These are phyloP conservation scores for Eilema sororculum DNA, from an alignment of 2,888 invertebrate species.

Conservation along the genomic window DNA sequence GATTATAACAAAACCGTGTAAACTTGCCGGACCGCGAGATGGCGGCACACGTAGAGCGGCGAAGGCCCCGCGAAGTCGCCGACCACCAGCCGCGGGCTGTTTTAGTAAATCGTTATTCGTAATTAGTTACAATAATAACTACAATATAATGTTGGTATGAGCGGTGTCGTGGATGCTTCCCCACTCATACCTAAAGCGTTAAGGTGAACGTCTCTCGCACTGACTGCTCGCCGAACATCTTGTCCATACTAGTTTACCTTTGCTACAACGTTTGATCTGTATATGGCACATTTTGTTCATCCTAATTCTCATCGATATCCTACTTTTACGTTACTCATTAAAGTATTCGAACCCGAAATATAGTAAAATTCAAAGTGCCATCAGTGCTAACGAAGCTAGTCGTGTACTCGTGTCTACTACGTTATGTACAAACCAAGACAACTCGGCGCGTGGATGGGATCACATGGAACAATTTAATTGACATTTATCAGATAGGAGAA, in stretches of 20 bases:
- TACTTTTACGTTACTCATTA: conserved; percentile 16
- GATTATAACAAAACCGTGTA: conserved; percentile 4
- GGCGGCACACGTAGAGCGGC: conserved; percentile 7
- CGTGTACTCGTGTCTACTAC: conserved; percentile 18
- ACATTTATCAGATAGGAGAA: conserved; percentile 71
- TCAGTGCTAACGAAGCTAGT: conserved; percentile 2
- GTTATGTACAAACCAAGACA: conserved; percentile 22
- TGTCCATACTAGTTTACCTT: conserved; percentile 39
- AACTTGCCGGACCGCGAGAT: background rate
- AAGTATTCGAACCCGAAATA: background rate
- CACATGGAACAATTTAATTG: conserved; percentile 73
- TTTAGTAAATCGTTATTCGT: conserved; percentile 76
- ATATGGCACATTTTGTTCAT: conserved; percentile 50
- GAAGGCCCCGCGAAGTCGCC: conserved; percentile 29
- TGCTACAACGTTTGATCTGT: conserved; percentile 36
- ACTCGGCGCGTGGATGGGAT: conserved; percentile 34
- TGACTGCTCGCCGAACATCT: conserved; percentile 65
- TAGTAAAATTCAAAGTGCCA: background rate
- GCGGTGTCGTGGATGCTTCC: conserved; percentile 85
- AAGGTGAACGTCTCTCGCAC: conserved; percentile 80
- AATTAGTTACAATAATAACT: conserved; percentile 84
- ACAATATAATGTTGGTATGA: conserved; percentile 86
- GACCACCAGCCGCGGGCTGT: conserved; percentile 62
- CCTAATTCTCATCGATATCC: conserved; percentile 17
- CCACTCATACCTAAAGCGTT: conserved; percentile 87